A percentile compares a stretch with the other conserved stretches of the same genome.
Conservation (phyloP, 2,888 invertebrate genomes). For the Ormia ochracea region DNA sequence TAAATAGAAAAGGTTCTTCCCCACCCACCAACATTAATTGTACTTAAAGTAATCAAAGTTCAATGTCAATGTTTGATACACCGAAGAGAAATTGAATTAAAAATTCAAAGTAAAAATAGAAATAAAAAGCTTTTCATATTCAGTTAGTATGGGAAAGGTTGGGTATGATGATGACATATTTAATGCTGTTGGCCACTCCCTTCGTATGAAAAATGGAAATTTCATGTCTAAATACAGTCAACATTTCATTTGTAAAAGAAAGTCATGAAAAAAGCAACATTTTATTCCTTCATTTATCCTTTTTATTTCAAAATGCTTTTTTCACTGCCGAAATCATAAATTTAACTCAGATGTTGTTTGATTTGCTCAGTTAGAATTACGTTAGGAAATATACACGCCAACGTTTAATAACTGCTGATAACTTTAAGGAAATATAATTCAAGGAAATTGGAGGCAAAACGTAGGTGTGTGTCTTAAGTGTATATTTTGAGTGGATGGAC, state of each 20-base stretch:
- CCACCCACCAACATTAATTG: conserved; percentile 20
- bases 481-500: too few species aligned
- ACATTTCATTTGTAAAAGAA: background rate
- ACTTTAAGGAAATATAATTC: background rate
- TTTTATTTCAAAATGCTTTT: too few species aligned
- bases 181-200: conserved; percentile 31
- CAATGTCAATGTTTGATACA: conserved; percentile 36
- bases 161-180: conserved; percentile 13
- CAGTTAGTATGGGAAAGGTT: background rate
- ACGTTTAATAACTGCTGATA: background rate
- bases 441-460: conserved; percentile 1
- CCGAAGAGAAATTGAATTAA: background rate
- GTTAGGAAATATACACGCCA: background rate
- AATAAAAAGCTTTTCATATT: background rate
- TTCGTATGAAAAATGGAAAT: background rate
- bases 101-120: background rate
- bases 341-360: background rate
- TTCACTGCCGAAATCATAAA: background rate
- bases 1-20: background rate
- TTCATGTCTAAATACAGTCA: conserved; percentile 27
- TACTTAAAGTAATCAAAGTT: conserved; percentile 54
- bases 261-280: background rate
- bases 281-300: background rate
- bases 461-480: background rate
- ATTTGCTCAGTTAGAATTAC: background rate